Base-by-base conservation (phyloP, 2,113 vertebrate species). In the Manacus vitellinus region DNA sequence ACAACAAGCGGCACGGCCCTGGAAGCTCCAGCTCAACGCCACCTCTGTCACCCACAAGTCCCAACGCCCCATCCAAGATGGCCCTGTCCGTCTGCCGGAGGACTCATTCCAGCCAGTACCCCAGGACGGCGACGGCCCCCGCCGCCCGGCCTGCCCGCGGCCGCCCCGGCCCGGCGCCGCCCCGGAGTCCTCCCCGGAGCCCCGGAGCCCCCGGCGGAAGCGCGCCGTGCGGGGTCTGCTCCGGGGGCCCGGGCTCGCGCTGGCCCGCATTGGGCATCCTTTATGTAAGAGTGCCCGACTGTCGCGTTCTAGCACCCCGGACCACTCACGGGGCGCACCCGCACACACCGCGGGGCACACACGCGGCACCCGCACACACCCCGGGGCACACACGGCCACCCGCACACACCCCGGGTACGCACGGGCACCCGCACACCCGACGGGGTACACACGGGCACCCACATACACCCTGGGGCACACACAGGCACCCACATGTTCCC, bases 21-120 rank as follows among this genome's bases (percentile, higher is more conserved):
- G 99, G 97, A 99, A 99, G 98, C 99, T 99, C 95, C 99, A 99
- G 97, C 99, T 99, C 97, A 99, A 99, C 85, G 99, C 99, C 98
- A 99, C 99, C 96, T 99, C 99, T 3, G 99, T 99, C 98, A 99
- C 99, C 3, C 99, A 99, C 98, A 99, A 99, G 77, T n/a, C 98
- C 99, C 97, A 99, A 99, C 95, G 99, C 99, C 96, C 99, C 96
- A 99, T 99, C 97, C 99, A 99, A 99, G 98, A 99, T 99, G 99
- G 99, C 99, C 31, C 98, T 99, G 94, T 99, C 99, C 25, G 99
- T 99, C 86, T 99, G 99, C 85, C n/a, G n/a, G 99, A 99, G 97
- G 99, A 99, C 97, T 99, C 97, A 99, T 99, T 99, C 99, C 95
- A 98, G 99, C 98, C 99, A 99, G 99, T 99, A 97, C 96, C 59